A percentile compares a stretch with the other conserved stretches of the same genome.
Evolutionary conservation across 2,888 invertebrate species (phyloP).

Genomic region (Girardia tigrina): DNA sequence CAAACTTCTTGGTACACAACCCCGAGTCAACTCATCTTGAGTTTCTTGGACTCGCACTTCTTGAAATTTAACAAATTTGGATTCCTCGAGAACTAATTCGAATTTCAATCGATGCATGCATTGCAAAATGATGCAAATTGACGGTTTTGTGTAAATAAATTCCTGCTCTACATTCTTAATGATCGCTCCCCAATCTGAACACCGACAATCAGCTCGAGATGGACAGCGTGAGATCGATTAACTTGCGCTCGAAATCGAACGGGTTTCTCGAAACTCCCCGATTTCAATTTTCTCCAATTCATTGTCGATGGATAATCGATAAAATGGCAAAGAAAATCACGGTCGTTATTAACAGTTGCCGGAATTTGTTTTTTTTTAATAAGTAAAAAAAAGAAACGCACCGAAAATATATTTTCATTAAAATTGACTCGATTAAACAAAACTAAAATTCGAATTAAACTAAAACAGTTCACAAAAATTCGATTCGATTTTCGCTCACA

Average conservation of each 20-base stretch:
- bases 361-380: too few relatives aligned
- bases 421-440: too few relatives aligned
- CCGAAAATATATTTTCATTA: too few relatives aligned
- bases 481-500: too few relatives aligned
- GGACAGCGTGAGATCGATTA: slow-evolving; percentile 91
- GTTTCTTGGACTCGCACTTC: slow-evolving; percentile 93
- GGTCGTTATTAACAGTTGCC: too few relatives aligned
- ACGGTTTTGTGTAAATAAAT: slow-evolving; percentile 75
- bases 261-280: slow-evolving; percentile 80
- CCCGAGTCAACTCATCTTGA: slow-evolving; percentile 84
- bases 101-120: slow-evolving; percentile 81
- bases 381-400: too few relatives aligned
- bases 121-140: slow-evolving; percentile 85
- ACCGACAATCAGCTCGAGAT: slow-evolving; percentile 77
- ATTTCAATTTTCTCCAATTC: too few relatives aligned
- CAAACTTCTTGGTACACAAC: slow-evolving; percentile 84
- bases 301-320: too few relatives aligned
- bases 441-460: too few relatives aligned
- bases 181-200: slow-evolving; percentile 70
- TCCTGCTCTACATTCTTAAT: slow-evolving; percentile 90
- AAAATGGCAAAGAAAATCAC: too few relatives aligned
- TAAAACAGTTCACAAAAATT: too few relatives aligned
- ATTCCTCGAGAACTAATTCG: slow-evolving; percentile 77
- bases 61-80: slow-evolving; percentile 90
- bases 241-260: slow-evolving; percentile 77